Percentiles rank a stretch among this genome's conserved stretches.
These are phyloP conservation scores for Brachionus koreanus DNA, from an alignment of 1,140 invertebrate genomes.

Conservation along the genomic window DNA sequence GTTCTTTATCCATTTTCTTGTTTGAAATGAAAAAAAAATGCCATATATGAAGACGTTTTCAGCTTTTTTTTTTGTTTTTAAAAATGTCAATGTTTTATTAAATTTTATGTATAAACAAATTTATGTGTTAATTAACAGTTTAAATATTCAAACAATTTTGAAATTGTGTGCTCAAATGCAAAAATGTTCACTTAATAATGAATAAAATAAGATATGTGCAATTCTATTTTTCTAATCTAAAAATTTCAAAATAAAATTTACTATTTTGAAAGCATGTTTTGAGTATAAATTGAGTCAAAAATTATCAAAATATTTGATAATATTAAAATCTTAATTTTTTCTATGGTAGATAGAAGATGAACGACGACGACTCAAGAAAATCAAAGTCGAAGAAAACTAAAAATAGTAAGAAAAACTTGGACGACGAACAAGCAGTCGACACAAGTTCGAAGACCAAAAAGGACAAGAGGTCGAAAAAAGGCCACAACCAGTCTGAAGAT, in stretches of 20 bases:
- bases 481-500: not conserved
- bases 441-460: not conserved
- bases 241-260: not conserved
- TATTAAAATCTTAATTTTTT: not conserved
- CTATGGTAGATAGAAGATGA: not conserved
- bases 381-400: not conserved
- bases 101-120: too few species aligned
- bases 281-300: not conserved
- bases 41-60: too few species aligned
- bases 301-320: not conserved
- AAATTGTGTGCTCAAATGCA: too few species aligned
- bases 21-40: too few species aligned
- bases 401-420: not conserved
- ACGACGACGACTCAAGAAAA: not conserved
- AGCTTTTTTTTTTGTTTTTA: too few species aligned
- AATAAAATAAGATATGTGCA: not conserved
- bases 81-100: too few species aligned
- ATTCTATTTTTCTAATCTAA: not conserved
- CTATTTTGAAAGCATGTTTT: slow-evolving; percentile 1
- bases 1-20: too few species aligned
- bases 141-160: too few species aligned
- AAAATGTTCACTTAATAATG: not conserved
- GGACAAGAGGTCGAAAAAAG: slow-evolving; percentile 6
- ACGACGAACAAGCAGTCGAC: not conserved
- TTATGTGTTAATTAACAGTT: too few species aligned